Evolutionary conservation across 2,113 vertebrate species (phyloP), one percentile per base, ranked within the genome.

Genomic region (Connochaetes taurinus): DNA sequence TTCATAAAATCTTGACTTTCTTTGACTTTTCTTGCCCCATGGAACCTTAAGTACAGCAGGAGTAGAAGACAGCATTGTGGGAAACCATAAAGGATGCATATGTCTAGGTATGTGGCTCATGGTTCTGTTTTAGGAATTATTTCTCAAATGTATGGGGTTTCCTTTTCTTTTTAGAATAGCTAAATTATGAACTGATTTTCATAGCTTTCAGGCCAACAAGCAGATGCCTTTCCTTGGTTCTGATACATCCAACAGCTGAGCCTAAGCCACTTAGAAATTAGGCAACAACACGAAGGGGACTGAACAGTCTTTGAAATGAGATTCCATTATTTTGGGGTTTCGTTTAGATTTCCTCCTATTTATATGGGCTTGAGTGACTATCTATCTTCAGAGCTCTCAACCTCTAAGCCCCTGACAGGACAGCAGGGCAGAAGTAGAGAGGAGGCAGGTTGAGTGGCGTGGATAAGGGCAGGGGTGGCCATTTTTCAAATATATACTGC

Each of bases 61-160:
- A 90, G 58, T 2, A 86, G 81, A 58, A 27, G 15, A 7, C 15
- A 71, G 58, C 31, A 36, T 27, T 40, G 47, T 71, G 50, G 36
- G 76, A 82, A 94, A 53, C 40, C 60, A 36, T 83, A 31, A 76
- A 86, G 36, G 57, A 36, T 5, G 19, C 25, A 27, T 43, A 36
- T 15, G 40, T 50, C 31, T 36, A 84, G 47, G 36, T 23, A 71
- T 21, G 12, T 50, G 31, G 25, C 40, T 88, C 12, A 12, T 52
- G 52, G 29, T 74, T 86, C 10, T 60, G 93, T 78, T 96, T 96
- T 95, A 76, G 45, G 53, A 91, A 91, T 82, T 87, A 62, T 78
- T 96, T 90, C 80, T 94, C 31, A 36, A 82, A 40, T 60, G 14
- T 29, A 60, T 25, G 29, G 57, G 21, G 10, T 91, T 71, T 83